A percentile compares a stretch with the other conserved stretches of the same genome.
Conservation (phyloP, 2,113 vertebrate genomes). For the Neotragus moschatus region DNA sequence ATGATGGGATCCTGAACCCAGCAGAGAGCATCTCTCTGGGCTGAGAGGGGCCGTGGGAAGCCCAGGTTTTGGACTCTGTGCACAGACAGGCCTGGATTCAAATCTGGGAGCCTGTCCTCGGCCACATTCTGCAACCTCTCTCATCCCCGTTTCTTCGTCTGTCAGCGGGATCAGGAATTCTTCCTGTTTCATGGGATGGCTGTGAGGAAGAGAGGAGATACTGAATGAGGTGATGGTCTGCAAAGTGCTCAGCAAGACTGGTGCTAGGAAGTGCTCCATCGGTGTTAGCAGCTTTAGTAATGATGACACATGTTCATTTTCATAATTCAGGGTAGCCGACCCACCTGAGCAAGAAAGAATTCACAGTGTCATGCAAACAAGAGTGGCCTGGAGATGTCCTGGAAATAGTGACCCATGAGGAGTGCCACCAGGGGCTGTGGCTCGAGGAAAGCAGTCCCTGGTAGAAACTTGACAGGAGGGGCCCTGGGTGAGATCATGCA, state of each 20-base stretch:
- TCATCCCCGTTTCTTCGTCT: neutral
- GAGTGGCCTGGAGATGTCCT: neutral
- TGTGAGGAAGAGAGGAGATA: neutral
- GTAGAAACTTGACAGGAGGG: neutral
- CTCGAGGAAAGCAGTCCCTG: neutral
- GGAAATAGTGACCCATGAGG: neutral
- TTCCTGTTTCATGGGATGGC: neutral
- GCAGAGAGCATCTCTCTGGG: neutral
- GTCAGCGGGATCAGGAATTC: accelerated
- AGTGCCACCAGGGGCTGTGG: neutral
- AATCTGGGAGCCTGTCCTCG: neutral
- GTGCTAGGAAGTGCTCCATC: neutral
- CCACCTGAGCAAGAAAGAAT: neutral
- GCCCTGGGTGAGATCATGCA: neutral
- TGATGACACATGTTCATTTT: neutral
- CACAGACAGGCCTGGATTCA: neutral
- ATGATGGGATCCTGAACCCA: neutral
- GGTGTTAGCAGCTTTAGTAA: too few species aligned
- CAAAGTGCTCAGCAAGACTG: neutral
- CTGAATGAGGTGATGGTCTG: neutral
- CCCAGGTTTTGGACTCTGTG: neutral
- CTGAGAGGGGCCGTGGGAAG: neutral
- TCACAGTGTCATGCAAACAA: neutral
- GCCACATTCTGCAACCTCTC: neutral
- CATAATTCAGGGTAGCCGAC: neutral